Evolutionary conservation across 2,797 vertebrate species (phyloP).

Genomic region (Mareca penelope): DNA sequence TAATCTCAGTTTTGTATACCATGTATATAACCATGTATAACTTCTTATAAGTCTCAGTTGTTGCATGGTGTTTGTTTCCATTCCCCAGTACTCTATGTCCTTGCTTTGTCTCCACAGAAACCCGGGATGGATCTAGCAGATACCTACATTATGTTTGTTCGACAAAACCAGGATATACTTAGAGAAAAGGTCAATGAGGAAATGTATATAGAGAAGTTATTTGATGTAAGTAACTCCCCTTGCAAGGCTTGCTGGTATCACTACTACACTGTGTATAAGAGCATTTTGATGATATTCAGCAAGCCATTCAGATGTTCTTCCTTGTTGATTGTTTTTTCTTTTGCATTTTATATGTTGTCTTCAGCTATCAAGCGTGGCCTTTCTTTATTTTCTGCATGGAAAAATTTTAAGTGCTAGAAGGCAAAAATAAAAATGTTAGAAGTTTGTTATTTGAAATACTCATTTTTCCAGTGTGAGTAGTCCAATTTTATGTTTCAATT

Average conservation of each 20-base stretch:
- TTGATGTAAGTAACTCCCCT: conserved; percentile 88
- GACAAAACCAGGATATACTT: conserved; percentile 96
- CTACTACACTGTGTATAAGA: background rate
- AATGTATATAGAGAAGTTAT: conserved; percentile 91
- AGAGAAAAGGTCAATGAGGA: conserved; percentile 92
- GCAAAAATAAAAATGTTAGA: background rate
- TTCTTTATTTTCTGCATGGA: conserved; percentile 9
- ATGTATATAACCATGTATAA: background rate
- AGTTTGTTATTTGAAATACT: conserved; percentile 45
- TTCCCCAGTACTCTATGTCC: background rate
- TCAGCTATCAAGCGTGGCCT: background rate
- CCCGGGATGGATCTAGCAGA: conserved; percentile 95
- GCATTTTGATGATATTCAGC: background rate
- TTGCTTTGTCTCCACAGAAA: conserved; percentile 81
- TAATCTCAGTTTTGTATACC: background rate
- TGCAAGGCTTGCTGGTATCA: background rate
- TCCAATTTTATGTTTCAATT: background rate
- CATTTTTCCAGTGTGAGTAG: background rate
- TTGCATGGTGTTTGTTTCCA: background rate
- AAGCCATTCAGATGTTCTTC: background rate
- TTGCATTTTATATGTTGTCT: conserved; percentile 4
- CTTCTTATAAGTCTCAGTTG: background rate
- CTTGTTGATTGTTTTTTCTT: background rate
- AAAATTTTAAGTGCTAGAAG: conserved; percentile 10
- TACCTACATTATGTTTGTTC: conserved; percentile 94